Evolutionary conservation across 2,888 invertebrate species (phyloP).

Genomic region (Ochlodes sylvanus): DNA sequence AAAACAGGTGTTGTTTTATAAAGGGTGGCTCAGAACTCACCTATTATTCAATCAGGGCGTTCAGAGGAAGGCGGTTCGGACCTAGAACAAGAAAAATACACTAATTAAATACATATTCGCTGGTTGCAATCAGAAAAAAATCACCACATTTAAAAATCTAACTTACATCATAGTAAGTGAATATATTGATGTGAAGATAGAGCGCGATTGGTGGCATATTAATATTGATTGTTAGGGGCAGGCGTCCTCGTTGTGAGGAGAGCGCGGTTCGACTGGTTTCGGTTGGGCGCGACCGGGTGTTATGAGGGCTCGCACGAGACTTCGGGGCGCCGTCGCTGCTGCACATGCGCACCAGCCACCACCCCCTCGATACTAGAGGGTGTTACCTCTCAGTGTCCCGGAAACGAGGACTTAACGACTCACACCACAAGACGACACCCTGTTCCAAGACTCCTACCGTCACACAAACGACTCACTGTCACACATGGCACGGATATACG

Average conservation of each 20-base stretch:
- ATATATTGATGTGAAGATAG: slow-evolving; percentile 35
- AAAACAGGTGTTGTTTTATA: slow-evolving; percentile 38
- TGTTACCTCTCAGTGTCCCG: slow-evolving; percentile 78
- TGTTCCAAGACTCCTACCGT: slow-evolving; percentile 45
- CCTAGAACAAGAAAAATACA: slow-evolving; percentile 66
- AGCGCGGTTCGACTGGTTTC: slow-evolving; percentile 70
- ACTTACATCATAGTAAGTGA: slow-evolving; percentile 59
- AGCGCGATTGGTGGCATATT: slow-evolving; percentile 55
- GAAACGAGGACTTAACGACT: slow-evolving; percentile 79
- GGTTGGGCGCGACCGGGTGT: slow-evolving; percentile 67
- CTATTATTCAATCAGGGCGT: slow-evolving; percentile 55
- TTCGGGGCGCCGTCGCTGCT: slow-evolving; percentile 73
- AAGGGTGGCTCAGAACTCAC: slow-evolving; percentile 59
- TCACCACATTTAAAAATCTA: slow-evolving; percentile 27
- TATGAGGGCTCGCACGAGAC: slow-evolving; percentile 77
- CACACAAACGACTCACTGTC: slow-evolving; percentile 35
- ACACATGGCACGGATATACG: slow-evolving; percentile 30
- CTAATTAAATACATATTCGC: slow-evolving; percentile 49
- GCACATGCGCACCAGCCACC: slow-evolving; percentile 76
- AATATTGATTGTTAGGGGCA: slow-evolving; percentile 42
- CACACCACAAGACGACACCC: slow-evolving; percentile 74
- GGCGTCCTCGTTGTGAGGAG: slow-evolving; percentile 61
- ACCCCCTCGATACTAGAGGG: slow-evolving; percentile 73
- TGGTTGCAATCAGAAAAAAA: slow-evolving; percentile 20
- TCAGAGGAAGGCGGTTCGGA: slow-evolving; percentile 57